A percentile compares a stretch with the other conserved stretches of the same genome.
Conservation (phyloP, 2,888 invertebrate species). For the Pseudolycoriella hygida region DNA sequence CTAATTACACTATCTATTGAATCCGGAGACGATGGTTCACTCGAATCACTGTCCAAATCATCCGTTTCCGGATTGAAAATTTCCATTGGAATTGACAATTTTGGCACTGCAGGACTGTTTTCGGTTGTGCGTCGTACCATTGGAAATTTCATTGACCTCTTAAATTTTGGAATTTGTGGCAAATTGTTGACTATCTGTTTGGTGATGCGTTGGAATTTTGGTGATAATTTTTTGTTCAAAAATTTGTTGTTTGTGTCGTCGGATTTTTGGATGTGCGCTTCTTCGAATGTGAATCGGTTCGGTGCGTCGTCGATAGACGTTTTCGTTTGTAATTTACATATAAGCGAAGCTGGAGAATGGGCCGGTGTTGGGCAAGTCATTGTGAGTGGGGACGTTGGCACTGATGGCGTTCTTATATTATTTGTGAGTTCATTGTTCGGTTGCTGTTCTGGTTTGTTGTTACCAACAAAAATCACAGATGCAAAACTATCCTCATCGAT, state of each 20-base stretch:
- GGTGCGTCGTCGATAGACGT: background rate
- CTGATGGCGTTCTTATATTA: constrained; percentile 37
- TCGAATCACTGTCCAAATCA: constrained; percentile 78
- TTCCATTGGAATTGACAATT: constrained; percentile 53
- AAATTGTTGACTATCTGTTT: constrained; percentile 42
- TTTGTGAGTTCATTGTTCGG: constrained; percentile 6
- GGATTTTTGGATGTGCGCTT: constrained; percentile 22
- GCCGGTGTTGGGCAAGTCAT: constrained; percentile 13
- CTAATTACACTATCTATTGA: constrained; percentile 75
- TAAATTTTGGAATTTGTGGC: constrained; percentile 41
- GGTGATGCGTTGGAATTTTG: constrained; percentile 33
- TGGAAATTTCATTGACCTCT: constrained; percentile 38
- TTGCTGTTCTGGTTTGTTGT: background rate
- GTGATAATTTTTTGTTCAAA: constrained; percentile 21
- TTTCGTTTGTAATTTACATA: background rate
- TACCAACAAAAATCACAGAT: constrained; percentile 65
- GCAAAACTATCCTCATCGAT: constrained; percentile 89
- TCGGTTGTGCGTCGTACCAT: constrained; percentile 47
- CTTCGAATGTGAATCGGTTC: constrained; percentile 20
- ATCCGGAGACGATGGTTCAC: constrained; percentile 66
- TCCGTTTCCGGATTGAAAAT: constrained; percentile 82
- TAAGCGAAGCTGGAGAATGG: constrained; percentile 13
- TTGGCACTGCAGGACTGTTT: constrained; percentile 48
- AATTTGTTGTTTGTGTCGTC: constrained; percentile 2
- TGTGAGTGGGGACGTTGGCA: constrained; percentile 52